Percentiles rank a stretch among this genome's conserved stretches.
Conservation (phyloP, 2,888 invertebrate genomes). For the Apodemia duryi region DNA sequence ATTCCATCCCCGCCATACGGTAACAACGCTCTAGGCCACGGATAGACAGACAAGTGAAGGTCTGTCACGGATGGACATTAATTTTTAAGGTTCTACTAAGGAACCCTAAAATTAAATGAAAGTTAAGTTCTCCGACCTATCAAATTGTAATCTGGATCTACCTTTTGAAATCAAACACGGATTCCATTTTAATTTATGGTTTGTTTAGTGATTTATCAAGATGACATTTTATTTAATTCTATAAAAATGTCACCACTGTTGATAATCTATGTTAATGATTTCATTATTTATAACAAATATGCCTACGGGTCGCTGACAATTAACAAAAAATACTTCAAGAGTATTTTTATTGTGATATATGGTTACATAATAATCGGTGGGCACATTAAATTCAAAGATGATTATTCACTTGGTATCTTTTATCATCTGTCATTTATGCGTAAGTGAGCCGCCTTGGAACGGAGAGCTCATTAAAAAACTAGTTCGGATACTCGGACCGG, state of each 20-base stretch:
- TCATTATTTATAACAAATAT: slow-evolving; percentile 7
- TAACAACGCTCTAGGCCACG: no score
- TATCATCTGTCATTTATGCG: slow-evolving; percentile 64
- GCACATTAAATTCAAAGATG: slow-evolving; percentile 24
- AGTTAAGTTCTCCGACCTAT: no score
- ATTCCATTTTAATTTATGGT: not conserved
- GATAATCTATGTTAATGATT: not conserved
- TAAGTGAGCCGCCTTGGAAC: slow-evolving; percentile 42
- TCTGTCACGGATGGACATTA: no score
- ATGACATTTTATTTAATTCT: not conserved
- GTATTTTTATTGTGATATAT: not conserved
- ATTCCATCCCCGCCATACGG: no score
- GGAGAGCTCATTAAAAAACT: slow-evolving; percentile 58
- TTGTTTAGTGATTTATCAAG: not conserved
- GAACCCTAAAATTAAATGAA: no score
- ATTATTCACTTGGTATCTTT: slow-evolving; percentile 36
- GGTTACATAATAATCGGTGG: slow-evolving; percentile 2
- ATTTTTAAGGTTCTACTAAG: no score
- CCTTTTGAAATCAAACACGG: not conserved
- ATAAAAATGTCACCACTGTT: slow-evolving; percentile 6
- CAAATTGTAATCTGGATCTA: no score
- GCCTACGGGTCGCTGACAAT: not conserved
- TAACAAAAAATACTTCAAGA: slow-evolving; percentile 7
- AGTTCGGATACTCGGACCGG: slow-evolving; percentile 45
- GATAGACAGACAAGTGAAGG: no score